Percentiles rank a stretch among this genome's conserved stretches.
phyloP scores from a whole-genome alignment of 2,888 invertebrate species.

The Drosophila maculinotata region DNA sequence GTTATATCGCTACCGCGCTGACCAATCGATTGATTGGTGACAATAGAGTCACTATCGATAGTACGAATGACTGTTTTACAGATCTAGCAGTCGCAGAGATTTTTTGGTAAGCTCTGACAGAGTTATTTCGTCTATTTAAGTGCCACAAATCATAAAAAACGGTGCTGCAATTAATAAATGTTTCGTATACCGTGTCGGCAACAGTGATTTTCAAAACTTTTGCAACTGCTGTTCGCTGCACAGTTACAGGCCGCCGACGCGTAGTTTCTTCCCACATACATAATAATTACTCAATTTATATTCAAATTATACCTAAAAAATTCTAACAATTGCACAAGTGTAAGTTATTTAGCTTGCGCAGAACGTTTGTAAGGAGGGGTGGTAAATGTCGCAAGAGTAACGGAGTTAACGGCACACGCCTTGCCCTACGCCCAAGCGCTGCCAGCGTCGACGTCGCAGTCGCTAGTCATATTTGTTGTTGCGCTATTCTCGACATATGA shows the following conservation, averaged over 20 bases:
- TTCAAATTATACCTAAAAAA: background rate
- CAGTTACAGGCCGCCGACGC: constrained; percentile 63
- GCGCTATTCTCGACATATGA: constrained; percentile 84
- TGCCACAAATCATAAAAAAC: constrained; percentile 3
- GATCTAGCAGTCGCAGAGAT: constrained; percentile 59
- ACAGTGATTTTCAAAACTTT: background rate
- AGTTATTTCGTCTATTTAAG: constrained; percentile 28
- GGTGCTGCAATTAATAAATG: background rate
- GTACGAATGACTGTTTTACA: constrained; percentile 38
- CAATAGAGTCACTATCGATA: constrained; percentile 23
- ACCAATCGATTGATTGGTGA: constrained; percentile 8
- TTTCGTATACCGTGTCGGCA: background rate
- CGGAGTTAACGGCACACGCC: constrained; percentile 34
- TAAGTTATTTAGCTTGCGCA: constrained; percentile 8
- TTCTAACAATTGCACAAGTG: constrained; percentile 3
- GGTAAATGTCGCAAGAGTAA: background rate
- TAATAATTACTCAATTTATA: constrained; percentile 65
- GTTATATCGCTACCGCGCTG: background rate
- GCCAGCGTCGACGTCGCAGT: constrained; percentile 40
- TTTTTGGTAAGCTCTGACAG: constrained; percentile 67
- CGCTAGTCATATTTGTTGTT: constrained; percentile 78
- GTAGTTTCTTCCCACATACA: constrained; percentile 62
- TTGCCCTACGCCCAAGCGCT: constrained; percentile 58
- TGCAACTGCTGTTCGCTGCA: background rate
- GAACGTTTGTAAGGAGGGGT: too few relatives aligned